Conservation (phyloP, 2,888 invertebrate species). For the Chaetogeoica ovagalla region DNA sequence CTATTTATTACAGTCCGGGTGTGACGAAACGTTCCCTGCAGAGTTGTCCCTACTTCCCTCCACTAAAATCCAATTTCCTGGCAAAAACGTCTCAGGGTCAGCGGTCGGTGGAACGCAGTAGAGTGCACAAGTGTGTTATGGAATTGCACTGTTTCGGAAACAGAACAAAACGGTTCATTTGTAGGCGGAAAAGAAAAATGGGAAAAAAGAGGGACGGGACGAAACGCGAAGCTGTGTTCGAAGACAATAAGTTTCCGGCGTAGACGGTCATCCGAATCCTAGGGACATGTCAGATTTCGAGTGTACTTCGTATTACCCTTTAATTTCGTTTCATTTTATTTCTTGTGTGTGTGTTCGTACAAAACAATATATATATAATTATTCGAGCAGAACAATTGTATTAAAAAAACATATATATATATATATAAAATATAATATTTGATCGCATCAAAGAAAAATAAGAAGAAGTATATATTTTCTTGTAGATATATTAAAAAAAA, state of each 20-base stretch:
- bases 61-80: slow-evolving; percentile 16
- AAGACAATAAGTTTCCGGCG: slow-evolving; percentile 25
- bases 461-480: no score
- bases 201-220: neutral
- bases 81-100: neutral
- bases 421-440: no score
- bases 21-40: neutral
- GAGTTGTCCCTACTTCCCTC: no score
- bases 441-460: no score
- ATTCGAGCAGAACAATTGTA: no score
- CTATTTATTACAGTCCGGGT: neutral
- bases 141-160: neutral
- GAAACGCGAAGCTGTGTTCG: neutral
- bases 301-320: neutral
- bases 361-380: neutral
- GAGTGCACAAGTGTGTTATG: neutral
- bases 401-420: no score
- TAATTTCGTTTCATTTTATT: neutral
- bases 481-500: no score
- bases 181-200: neutral
- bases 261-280: neutral
- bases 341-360: neutral
- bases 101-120: neutral
- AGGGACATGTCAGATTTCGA: neutral
- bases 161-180: slow-evolving; percentile 10